phyloP scores from a whole-genome alignment of 2,888 invertebrate species.

The Hartigia nigra region DNA sequence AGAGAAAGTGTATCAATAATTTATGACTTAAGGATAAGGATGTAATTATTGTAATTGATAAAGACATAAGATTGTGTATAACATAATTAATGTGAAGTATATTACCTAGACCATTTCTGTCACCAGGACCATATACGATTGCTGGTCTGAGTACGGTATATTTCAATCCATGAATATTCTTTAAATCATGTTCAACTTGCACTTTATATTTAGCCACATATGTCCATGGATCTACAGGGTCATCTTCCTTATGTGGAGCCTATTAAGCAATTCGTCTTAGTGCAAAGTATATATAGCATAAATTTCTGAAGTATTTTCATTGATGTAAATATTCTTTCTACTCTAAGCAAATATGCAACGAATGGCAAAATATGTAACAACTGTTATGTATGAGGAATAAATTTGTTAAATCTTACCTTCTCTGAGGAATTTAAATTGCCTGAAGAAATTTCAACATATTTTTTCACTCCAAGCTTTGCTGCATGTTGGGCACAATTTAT shows the following conservation, averaged over 20 bases:
- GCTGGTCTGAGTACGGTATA: constrained; percentile 87
- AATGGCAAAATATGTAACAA: neutral
- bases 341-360: neutral
- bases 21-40: neutral
- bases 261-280: constrained; percentile 43
- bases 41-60: neutral
- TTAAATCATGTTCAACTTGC: constrained; percentile 83
- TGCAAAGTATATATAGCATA: neutral
- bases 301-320: neutral
- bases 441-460: constrained; percentile 87
- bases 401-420: constrained; percentile 70
- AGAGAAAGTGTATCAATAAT: neutral
- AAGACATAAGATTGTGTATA: neutral
- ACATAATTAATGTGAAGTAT: neutral
- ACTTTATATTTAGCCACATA: constrained; percentile 84
- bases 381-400: neutral
- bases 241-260: constrained; percentile 80
- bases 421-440: constrained; percentile 85
- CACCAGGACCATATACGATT: constrained; percentile 87
- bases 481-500: constrained; percentile 85
- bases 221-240: constrained; percentile 86
- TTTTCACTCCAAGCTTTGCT: constrained; percentile 74
- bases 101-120: constrained; percentile 83
- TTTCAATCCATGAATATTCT: constrained; percentile 74
- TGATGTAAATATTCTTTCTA: constrained; percentile 7